Evolutionary conservation across 1,140 invertebrate species (phyloP), one percentile per base, ranked within the genome.

Genomic region (Campoletis sonorensis): DNA sequence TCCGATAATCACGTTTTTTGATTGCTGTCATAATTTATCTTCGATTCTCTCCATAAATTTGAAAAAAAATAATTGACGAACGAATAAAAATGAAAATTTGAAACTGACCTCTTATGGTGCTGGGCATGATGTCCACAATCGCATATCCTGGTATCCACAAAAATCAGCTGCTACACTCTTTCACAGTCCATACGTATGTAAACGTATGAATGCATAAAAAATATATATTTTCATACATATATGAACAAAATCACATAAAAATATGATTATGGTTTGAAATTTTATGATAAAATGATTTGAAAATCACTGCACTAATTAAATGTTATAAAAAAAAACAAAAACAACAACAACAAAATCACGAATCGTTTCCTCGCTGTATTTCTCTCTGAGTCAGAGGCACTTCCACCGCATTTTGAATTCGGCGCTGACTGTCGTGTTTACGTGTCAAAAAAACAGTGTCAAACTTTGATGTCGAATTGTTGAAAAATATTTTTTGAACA

Each of bases 41-140:
- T n/a, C n/a, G n/a, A n/a, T n/a, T n/a, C n/a, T n/a, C n/a, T n/a
- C n/a, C n/a, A n/a, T n/a, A n/a, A n/a, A n/a, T n/a, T n/a, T n/a
- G n/a, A n/a, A n/a, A n/a, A n/a, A n/a, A n/a, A n/a, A n/a, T n/a
- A n/a, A n/a, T n/a, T n/a, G n/a, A n/a, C 40, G 11, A 33, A 33
- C 3, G 40, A 4, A 45, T n/a, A 45, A 4, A 45, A 45, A 45
- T 13, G 40, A 45, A 33, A 7, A 33, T 33, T 33, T 45, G 40
- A 68, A 10, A 84, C 92, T 91, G 83, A 93, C 92, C 92, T 93
- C 92, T 89, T 89, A 93, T 93, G 79, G 92, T 93, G 87, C 92
- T 93, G 83, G 92, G 92, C 92, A 93, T 93, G 79, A 88, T 92
- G 90, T 91, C 88, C 79, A 72, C 80, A 88, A 87, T 89, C 23